Evolutionary conservation across 2,888 invertebrate genomes (phyloP), one percentile per base, ranked within the genome.

Genomic region (Acanthoscelides obtectus): DNA sequence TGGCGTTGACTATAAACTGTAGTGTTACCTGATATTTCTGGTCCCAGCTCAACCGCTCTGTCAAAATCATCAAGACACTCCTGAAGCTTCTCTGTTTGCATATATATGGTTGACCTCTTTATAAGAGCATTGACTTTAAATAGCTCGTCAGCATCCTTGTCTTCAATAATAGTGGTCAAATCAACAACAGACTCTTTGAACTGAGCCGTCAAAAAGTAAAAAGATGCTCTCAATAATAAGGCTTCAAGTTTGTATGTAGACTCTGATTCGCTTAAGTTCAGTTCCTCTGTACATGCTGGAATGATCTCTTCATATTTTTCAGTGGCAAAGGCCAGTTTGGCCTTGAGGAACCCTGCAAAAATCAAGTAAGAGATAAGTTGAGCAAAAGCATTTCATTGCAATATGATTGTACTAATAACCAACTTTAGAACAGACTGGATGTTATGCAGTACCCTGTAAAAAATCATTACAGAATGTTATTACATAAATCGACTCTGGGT

Each of bases 121-220:
- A 98, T 94, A 69, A 96, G 86, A 20, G 96, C 94, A 87, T 96
- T 97, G 0, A 94, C 92, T 82, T 91, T 91, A 0, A 94, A 87
- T 81, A 90, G 91, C 4, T 87, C 86, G 75, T 87, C 87, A 67
- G 90, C 87, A 78, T 89, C 88, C 77, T 89, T 87, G 82, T 90
- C 90, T 21, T 90, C 88, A 79, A 95, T 91, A 72, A 95, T 90
- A 69, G 86, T 88, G 75, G 89, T 90, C 72, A 95, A 89, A 84
- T 96, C 96, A 72, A 87, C 86, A 72, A 92, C 87, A 2, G 95
- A 92, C 74, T 91, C 89, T 64, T 90, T 89, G 80, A 94, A 92
- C 80, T 92, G 90, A 3, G 95, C 95, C 64, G 91, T 88, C 27
- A 97, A 87, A 72, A 95, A 87, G 83, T 93, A 90, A 84, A 97